These are phyloP conservation scores for Enteromius afrohamiltoni DNA, from an alignment of 2,797 vertebrate genomes.

Conservation along the genomic window DNA sequence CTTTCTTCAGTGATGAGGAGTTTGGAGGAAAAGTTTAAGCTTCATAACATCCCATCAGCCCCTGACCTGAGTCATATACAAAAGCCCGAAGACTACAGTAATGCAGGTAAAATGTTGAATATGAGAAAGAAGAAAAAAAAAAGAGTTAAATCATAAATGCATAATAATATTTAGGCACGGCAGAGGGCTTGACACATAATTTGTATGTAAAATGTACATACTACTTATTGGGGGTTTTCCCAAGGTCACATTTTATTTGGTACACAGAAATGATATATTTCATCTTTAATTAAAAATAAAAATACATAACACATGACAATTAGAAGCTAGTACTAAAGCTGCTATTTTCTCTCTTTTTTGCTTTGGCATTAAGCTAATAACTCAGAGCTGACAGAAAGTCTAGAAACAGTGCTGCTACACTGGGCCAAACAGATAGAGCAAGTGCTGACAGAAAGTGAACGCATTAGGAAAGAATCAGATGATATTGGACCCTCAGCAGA, in stretches of 20 bases:
- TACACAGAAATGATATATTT: not conserved
- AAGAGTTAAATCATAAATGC: not conserved
- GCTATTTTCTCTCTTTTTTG: not conserved
- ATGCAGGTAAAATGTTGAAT: constrained; percentile 71
- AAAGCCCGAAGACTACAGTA: constrained; percentile 77
- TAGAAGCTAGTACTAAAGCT: not conserved
- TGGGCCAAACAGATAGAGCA: constrained; percentile 84
- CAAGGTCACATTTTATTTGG: not conserved
- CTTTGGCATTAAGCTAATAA: constrained; percentile 72
- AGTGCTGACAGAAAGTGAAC: constrained; percentile 80
- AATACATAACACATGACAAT: not conserved
- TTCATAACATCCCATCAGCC: constrained; percentile 66
- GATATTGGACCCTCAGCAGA: constrained; percentile 82
- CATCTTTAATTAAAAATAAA: not conserved
- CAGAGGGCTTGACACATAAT: no score
- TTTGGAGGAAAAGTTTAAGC: constrained; percentile 79
- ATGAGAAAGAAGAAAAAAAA: not conserved
- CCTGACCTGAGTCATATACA: constrained; percentile 72
- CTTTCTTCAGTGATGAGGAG: constrained; percentile 76
- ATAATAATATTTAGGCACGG: not conserved
- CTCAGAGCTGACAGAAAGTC: constrained; percentile 76
- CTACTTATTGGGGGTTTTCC: not conserved
- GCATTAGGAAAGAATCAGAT: constrained; percentile 84
- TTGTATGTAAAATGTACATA: not conserved
- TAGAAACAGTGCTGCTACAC: constrained; percentile 73